phyloP scores from a whole-genome alignment of 1,140 invertebrate species.

The Drosophila mayri region DNA sequence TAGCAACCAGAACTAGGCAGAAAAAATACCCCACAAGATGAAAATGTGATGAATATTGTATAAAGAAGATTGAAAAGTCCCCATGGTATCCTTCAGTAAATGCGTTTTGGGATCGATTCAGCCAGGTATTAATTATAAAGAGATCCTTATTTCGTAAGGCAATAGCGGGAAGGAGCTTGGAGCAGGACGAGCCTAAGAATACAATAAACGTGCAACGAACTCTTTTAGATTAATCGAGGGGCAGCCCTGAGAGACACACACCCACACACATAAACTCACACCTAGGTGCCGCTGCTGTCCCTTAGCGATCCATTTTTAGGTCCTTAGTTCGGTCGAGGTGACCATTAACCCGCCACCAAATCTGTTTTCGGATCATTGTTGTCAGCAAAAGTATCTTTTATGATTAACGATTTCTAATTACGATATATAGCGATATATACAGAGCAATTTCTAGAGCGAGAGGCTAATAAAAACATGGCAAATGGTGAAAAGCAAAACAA shows the following conservation, averaged over 20 bases:
- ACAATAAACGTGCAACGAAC: slow-evolving; percentile 83
- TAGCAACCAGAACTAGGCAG: slow-evolving; percentile 62
- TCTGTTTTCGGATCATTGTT: slow-evolving; percentile 67
- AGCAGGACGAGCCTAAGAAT: slow-evolving; percentile 49
- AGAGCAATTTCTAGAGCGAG: slow-evolving; percentile 57
- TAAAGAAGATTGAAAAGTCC: slow-evolving; percentile 31
- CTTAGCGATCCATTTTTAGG: slow-evolving; percentile 33
- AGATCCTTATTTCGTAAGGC: slow-evolving; percentile 30
- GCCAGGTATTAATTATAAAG: neutral
- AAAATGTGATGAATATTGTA: slow-evolving; percentile 59
- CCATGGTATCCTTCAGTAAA: slow-evolving; percentile 22
- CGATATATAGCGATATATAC: slow-evolving; percentile 32
- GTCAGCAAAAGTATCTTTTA: slow-evolving; percentile 68
- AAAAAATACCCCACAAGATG: slow-evolving; percentile 33
- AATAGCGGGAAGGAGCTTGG: slow-evolving; percentile 11
- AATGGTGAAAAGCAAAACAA: slow-evolving; percentile 73
- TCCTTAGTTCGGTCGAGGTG: neutral
- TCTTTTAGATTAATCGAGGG: slow-evolving; percentile 55
- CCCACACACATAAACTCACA: slow-evolving; percentile 46
- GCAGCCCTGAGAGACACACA: slow-evolving; percentile 39
- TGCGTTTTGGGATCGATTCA: slow-evolving; percentile 29
- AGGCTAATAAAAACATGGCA: slow-evolving; percentile 67
- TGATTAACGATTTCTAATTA: slow-evolving; percentile 24
- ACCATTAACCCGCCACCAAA: slow-evolving; percentile 14
- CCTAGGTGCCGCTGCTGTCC: slow-evolving; percentile 47